These are phyloP conservation scores for Abrostola tripartita DNA, from an alignment of 2,888 invertebrate genomes.

Conservation along the genomic window DNA sequence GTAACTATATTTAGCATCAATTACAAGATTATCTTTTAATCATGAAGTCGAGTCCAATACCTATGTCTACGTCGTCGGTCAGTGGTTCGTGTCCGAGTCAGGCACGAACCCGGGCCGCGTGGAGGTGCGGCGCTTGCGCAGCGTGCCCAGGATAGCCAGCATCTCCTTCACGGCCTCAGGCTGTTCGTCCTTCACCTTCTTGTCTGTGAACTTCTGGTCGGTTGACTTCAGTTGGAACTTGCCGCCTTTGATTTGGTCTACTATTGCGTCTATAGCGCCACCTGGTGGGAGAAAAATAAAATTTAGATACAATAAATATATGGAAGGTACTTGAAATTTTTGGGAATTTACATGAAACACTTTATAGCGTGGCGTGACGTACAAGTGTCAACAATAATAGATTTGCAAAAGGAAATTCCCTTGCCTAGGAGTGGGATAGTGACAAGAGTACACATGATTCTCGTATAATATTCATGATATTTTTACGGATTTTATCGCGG, in stretches of 20 bases:
- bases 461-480: no score
- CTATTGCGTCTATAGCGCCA: conserved; percentile 92
- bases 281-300: conserved; percentile 55
- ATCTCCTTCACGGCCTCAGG: conserved; percentile 89
- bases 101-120: conserved; percentile 47
- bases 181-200: conserved; percentile 88
- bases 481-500: background rate
- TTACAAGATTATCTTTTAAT: no score
- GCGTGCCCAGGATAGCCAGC: conserved; percentile 90
- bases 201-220: conserved; percentile 88
- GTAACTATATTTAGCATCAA: no score
- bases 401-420: no score
- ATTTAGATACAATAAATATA: no score
- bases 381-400: no score
- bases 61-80: background rate
- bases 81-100: conserved; percentile 5
- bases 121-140: conserved; percentile 70
- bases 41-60: background rate
- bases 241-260: conserved; percentile 93
- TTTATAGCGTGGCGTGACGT: no score
- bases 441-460: no score
- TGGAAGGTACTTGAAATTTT: no score
- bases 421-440: no score
- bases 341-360: no score
- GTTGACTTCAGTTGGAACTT: conserved; percentile 91